Evolutionary conservation across 2,113 vertebrate species (phyloP).

Genomic region (Passer montanus): DNA sequence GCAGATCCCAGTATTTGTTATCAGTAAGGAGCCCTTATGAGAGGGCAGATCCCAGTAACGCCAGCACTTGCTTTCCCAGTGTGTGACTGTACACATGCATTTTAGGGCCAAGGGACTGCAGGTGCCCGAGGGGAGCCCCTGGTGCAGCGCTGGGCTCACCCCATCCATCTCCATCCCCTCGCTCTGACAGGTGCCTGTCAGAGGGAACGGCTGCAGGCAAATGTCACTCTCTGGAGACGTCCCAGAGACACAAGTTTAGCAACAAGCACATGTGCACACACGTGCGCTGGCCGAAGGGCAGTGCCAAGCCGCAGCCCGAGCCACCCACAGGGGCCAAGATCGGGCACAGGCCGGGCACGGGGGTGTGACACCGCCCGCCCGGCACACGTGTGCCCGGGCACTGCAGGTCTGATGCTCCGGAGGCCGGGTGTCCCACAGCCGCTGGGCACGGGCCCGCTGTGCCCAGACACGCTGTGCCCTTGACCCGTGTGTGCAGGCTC

Average conservation of each 20-base stretch:
- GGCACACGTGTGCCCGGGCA: background rate
- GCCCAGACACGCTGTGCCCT: fast-evolving
- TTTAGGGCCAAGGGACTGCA: background rate
- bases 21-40: background rate
- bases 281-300: background rate
- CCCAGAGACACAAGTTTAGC: fast-evolving
- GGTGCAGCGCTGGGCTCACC: background rate
- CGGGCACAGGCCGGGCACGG: background rate
- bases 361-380: background rate
- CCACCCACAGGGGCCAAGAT: fast-evolving
- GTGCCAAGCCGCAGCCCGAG: background rate
- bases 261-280: background rate
- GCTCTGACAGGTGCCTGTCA: background rate
- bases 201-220: background rate
- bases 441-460: background rate
- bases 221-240: background rate
- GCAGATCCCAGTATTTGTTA: background rate
- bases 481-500: background rate
- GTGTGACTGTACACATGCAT: fast-evolving
- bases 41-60: background rate
- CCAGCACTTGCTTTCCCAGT: background rate
- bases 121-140: background rate
- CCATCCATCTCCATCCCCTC: fast-evolving
- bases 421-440: background rate
- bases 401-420: fast-evolving